These are phyloP conservation scores for Acrobasis suavella DNA, from an alignment of 2,888 invertebrate species.

Conservation along the genomic window DNA sequence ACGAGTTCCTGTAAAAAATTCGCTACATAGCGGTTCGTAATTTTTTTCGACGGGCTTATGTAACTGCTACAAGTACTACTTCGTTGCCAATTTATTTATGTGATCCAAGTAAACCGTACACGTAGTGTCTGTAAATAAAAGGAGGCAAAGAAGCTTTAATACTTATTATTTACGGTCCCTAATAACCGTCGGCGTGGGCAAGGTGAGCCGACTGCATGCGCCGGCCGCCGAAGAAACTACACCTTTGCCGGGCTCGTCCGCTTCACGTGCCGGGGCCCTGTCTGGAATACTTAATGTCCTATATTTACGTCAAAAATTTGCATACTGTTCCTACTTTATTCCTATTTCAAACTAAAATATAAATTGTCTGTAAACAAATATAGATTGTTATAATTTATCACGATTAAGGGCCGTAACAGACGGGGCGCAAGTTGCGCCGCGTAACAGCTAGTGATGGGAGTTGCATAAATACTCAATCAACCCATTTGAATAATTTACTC, in stretches of 20 bases:
- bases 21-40: too few species aligned
- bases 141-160: conserved; percentile 62
- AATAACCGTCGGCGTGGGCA: conserved; percentile 62
- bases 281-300: conserved; percentile 68
- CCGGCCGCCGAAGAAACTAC: conserved; percentile 39
- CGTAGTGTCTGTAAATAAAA: conserved; percentile 71
- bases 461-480: too few species aligned
- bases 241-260: conserved; percentile 38
- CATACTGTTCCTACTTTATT: conserved; percentile 39
- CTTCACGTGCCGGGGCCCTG: conserved; percentile 45
- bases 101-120: conserved; percentile 50
- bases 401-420: too few species aligned
- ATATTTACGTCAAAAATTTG: conserved; percentile 46
- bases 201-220: conserved; percentile 38
- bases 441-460: too few species aligned
- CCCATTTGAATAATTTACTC: too few species aligned
- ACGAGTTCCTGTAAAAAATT: too few species aligned
- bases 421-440: too few species aligned
- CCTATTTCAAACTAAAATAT: not conserved
- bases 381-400: too few species aligned
- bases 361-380: too few species aligned
- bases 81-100: conserved; percentile 47
- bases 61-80: conserved; percentile 12
- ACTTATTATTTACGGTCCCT: conserved; percentile 75
- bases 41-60: too few species aligned